These are phyloP conservation scores for Drosophila saltans DNA, from an alignment of 1,140 invertebrate genomes.

Conservation along the genomic window DNA sequence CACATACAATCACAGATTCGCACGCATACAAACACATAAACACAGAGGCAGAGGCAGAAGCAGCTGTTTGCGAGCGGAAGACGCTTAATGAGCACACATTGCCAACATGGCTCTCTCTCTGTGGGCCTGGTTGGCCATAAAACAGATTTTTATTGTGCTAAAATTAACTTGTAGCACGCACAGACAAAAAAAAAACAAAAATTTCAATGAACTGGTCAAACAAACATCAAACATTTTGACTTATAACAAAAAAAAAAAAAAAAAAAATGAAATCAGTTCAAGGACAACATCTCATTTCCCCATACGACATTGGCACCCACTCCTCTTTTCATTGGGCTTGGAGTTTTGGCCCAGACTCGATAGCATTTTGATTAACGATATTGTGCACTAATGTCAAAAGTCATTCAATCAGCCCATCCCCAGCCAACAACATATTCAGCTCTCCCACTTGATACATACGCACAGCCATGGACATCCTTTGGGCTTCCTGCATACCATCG, in stretches of 20 bases:
- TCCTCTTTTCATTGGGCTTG: conserved; percentile 4
- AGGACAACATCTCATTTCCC: conserved; percentile 25
- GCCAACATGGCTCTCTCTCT: conserved; percentile 45
- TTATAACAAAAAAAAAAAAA: conserved; percentile 11
- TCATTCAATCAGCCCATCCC: conserved; percentile 69
- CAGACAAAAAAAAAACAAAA: conserved; percentile 2
- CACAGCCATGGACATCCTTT: neutral
- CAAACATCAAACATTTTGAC: conserved; percentile 35
- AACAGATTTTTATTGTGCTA: conserved; percentile 71
- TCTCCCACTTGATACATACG: conserved; percentile 16
- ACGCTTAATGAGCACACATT: conserved; percentile 71
- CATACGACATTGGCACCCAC: conserved; percentile 28
- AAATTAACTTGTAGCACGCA: conserved; percentile 63
- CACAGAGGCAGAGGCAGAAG: neutral
- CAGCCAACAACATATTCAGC: conserved; percentile 31
- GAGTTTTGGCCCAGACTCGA: conserved; percentile 35
- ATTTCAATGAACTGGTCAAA: conserved; percentile 53
- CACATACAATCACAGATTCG: neutral
- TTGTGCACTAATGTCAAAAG: conserved; percentile 76
- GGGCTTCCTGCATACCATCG: neutral
- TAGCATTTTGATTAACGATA: conserved; percentile 78
- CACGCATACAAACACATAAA: conserved; percentile 27
- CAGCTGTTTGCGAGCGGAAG: conserved; percentile 62
- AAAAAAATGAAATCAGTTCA: conserved; percentile 40
- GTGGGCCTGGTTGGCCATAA: conserved; percentile 41